Conservation (phyloP, 2,888 invertebrate genomes). For the Harpalus rubripes region DNA sequence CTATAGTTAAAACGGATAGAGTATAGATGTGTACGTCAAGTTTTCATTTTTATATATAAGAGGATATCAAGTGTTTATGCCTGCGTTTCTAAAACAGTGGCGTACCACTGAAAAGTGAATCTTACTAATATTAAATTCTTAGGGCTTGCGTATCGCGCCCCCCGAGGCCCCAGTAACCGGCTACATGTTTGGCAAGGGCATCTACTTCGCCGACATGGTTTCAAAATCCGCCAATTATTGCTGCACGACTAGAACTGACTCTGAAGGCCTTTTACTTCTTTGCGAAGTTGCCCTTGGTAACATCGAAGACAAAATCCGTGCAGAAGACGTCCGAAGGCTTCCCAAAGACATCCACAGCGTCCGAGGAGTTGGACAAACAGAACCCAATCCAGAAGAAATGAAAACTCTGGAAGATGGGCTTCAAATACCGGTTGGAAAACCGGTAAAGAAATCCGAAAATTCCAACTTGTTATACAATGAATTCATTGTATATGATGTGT, state of each 20-base stretch:
- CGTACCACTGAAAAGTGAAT: too few species aligned
- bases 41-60: too few species aligned
- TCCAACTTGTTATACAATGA: slow-evolving; percentile 80
- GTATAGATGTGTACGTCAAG: too few species aligned
- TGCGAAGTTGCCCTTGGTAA: slow-evolving; percentile 83
- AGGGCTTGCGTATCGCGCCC: slow-evolving; percentile 83
- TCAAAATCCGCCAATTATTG: slow-evolving; percentile 84
- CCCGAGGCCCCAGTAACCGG: slow-evolving; percentile 82
- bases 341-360: slow-evolving; percentile 80
- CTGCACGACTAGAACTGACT: slow-evolving; percentile 77
- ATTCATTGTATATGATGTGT: slow-evolving; percentile 95
- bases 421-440: slow-evolving; percentile 77
- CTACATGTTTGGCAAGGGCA: slow-evolving; percentile 84
- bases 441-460: slow-evolving; percentile 58
- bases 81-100: too few species aligned
- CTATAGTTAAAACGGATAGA: too few species aligned
- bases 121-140: not conserved
- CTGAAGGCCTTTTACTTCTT: slow-evolving; percentile 80
- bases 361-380: slow-evolving; percentile 81
- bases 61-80: too few species aligned
- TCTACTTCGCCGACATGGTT: slow-evolving; percentile 85
- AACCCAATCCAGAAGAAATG: slow-evolving; percentile 78
- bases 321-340: slow-evolving; percentile 78
- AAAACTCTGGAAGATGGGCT: slow-evolving; percentile 77
- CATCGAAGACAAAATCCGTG: slow-evolving; percentile 78